phyloP scores from a whole-genome alignment of 2,797 vertebrate genomes.

The Hipposideros larvatus region DNA sequence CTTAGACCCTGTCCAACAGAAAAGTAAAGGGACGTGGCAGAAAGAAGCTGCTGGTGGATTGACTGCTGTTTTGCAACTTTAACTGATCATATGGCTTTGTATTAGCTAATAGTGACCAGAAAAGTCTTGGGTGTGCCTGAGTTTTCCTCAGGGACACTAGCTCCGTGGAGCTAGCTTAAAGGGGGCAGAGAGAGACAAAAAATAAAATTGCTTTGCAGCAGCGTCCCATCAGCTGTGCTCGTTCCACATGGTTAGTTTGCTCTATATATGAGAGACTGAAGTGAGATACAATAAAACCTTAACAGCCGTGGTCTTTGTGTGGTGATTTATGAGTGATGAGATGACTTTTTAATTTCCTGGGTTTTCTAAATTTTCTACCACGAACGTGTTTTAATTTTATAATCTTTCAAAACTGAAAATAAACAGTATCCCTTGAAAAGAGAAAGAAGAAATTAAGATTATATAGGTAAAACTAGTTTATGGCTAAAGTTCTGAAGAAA shows the following conservation, averaged over 20 bases:
- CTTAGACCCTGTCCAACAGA: no score
- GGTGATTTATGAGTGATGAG: neutral
- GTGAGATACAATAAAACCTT: neutral
- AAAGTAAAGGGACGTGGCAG: fast-evolving
- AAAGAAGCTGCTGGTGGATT: neutral
- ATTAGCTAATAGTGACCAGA: neutral
- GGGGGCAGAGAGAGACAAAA: neutral
- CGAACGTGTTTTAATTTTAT: neutral
- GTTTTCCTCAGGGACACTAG: neutral
- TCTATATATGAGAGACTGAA: neutral
- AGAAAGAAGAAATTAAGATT: neutral
- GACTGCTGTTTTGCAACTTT: neutral
- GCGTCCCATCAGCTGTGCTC: neutral
- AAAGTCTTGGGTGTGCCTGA: neutral
- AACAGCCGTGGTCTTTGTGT: neutral
- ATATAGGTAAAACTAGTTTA: neutral
- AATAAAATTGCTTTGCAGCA: neutral
- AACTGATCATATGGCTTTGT: neutral
- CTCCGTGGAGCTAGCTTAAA: neutral
- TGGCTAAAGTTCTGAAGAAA: neutral
- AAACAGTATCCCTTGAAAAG: neutral
- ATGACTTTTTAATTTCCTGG: neutral
- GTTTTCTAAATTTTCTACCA: neutral
- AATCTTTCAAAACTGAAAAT: neutral
- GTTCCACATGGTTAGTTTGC: neutral